Base-by-base conservation (phyloP, 2,888 invertebrate genomes). In the Globia sparganii region DNA sequence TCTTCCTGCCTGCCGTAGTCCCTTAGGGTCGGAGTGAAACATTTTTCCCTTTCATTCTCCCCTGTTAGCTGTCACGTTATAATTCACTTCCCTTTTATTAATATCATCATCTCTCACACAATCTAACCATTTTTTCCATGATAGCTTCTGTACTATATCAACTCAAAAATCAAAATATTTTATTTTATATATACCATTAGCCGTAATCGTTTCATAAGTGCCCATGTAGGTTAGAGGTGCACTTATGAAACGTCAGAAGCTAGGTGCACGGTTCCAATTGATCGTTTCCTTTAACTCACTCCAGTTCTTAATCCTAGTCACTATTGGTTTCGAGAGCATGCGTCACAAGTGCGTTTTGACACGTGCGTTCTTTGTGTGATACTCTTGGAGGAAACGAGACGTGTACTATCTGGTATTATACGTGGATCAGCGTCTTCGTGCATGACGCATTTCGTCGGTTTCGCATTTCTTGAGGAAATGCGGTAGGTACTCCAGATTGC, bases 341-440 rank as follows among this genome's bases (percentile, higher is more conserved):
- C 76, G 53, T 58, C 34, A 70, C 56, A 28, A 46, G 15, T 77
- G 37, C 61, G 66, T 82, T 77, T 46, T 1, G 46, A 66, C 83
- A 80, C 80, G 80, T 61, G 82, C 83, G 61, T 61, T 68, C 77
- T 56, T 82, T 82, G 79, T 56, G 37, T 61, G 31, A 13, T 31
- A 31, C 80, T 49, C 70, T 68, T 37, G 9, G 21, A 67, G 53
- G 15, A 66, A 59, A 68, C 25, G 72, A 15, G n/a, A 56, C 80
- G 83, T 81, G 80, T 43, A 65, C 13, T 69, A 83, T 81, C 83
- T 65, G n/a, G n/a, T n/a, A n/a, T n/a, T n/a, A n/a, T 59, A 43
- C 25, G n/a, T 18, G 1, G 0, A 83, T 59, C 49, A 6, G 49
- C n/a, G n/a, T 66, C 61, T 61, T 8, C 3, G 25, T 65, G 25